These are phyloP conservation scores for Nephrocerus scutellatus DNA, from an alignment of 2,888 invertebrate genomes.

Conservation along the genomic window DNA sequence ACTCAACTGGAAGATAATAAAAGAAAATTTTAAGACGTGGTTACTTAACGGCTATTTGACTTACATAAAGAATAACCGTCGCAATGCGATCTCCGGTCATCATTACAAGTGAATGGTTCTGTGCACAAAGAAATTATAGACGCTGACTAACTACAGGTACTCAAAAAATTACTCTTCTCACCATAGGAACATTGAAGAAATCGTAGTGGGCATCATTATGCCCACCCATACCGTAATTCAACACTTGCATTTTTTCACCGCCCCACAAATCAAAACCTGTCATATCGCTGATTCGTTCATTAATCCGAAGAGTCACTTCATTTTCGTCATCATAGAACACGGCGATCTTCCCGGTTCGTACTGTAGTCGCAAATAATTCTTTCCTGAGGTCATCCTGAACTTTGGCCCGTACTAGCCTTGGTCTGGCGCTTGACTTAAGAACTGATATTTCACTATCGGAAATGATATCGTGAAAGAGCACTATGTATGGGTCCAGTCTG, in stretches of 20 bases:
- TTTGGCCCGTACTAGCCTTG: conserved; percentile 32
- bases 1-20: conserved; percentile 62
- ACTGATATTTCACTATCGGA: conserved; percentile 30
- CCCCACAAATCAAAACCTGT: conserved; percentile 54
- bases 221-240: conserved; percentile 49
- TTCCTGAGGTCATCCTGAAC: conserved; percentile 55
- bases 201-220: conserved; percentile 53
- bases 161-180: not conserved
- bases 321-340: conserved; percentile 47
- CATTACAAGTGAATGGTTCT: too few relatives aligned
- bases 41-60: conserved; percentile 15
- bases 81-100: conserved; percentile 42
- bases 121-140: too few relatives aligned
- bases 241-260: conserved; percentile 55
- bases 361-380: conserved; percentile 46
- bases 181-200: not conserved
- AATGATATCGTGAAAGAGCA: conserved; percentile 36
- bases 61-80: conserved; percentile 45
- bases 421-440: conserved; percentile 29
- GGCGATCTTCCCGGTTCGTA: conserved; percentile 32
- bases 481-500: conserved; percentile 35
- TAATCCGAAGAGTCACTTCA: conserved; percentile 48
- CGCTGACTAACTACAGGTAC: too few relatives aligned
- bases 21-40: not conserved
- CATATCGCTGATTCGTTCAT: conserved; percentile 50